These are phyloP conservation scores for Aptenodytes patagonicus DNA, from an alignment of 2,113 vertebrate genomes.

Conservation along the genomic window DNA sequence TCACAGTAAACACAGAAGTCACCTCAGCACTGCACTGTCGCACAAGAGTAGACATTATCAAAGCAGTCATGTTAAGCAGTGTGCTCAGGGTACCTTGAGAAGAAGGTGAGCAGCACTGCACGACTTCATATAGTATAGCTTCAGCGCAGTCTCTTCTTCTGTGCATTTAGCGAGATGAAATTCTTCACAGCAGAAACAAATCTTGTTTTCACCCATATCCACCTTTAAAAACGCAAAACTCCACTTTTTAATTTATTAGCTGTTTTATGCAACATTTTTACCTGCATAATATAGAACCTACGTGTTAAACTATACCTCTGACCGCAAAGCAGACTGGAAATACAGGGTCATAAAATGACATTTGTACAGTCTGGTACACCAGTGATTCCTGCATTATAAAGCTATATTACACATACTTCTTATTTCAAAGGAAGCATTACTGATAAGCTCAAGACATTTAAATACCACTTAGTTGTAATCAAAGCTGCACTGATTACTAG, in stretches of 20 bases:
- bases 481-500: not conserved
- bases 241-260: not conserved
- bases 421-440: not conserved
- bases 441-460: not conserved
- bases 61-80: not conserved
- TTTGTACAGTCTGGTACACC: not conserved
- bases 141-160: constrained; percentile 76
- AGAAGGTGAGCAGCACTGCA: constrained; percentile 79
- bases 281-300: not conserved
- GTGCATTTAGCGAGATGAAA: constrained; percentile 70
- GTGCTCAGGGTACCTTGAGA: constrained; percentile 76
- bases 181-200: constrained; percentile 86
- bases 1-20: not conserved
- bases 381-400: not conserved
- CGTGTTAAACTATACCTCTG: not conserved
- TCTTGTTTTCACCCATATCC: constrained; percentile 66
- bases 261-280: not conserved
- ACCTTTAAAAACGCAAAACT: constrained; percentile 65
- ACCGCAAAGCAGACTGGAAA: not conserved
- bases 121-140: constrained; percentile 77
- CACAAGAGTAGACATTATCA: not conserved
- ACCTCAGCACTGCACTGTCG: not conserved
- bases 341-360: not conserved
- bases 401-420: not conserved
- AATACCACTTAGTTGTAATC: not conserved